phyloP scores from a whole-genome alignment of 2,888 invertebrate genomes.

The Philhelius pedissequus region DNA sequence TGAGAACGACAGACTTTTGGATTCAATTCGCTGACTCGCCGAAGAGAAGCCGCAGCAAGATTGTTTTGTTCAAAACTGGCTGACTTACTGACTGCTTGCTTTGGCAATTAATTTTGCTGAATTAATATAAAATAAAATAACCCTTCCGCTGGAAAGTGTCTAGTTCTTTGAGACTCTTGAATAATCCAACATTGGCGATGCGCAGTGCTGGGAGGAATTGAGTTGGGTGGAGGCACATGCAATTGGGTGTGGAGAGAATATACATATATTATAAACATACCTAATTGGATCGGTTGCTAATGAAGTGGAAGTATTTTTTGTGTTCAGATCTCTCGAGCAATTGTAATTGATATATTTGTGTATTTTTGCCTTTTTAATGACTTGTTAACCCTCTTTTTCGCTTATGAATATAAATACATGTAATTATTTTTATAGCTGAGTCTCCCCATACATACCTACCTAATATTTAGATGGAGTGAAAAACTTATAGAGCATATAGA shows the following conservation, averaged over 20 bases:
- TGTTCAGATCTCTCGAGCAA: slow-evolving; percentile 26
- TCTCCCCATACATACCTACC: neutral
- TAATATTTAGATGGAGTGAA: neutral
- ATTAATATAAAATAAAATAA: slow-evolving; percentile 51
- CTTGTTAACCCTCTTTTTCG: slow-evolving; percentile 27
- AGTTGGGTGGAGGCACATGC: neutral
- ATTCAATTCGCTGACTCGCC: neutral
- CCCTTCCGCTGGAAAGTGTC: slow-evolving; percentile 28
- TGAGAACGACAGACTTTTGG: neutral
- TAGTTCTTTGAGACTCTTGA: neutral
- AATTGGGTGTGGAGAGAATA: slow-evolving; percentile 9
- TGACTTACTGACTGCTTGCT: slow-evolving; percentile 28
- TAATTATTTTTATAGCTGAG: neutral
- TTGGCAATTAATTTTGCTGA: slow-evolving; percentile 61
- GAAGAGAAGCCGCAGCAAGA: slow-evolving; percentile 20
- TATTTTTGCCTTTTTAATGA: slow-evolving; percentile 27
- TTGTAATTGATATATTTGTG: slow-evolving; percentile 43
- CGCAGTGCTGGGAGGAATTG: neutral
- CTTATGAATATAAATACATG: neutral
- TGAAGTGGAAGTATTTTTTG: slow-evolving; percentile 54
- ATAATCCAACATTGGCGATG: neutral
- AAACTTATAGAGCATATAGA: neutral
- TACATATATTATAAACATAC: slow-evolving; percentile 1
- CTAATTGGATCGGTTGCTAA: slow-evolving; percentile 50
- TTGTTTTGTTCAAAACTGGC: slow-evolving; percentile 34